phyloP scores from a whole-genome alignment of 2,113 vertebrate genomes.

The Indri indri region DNA sequence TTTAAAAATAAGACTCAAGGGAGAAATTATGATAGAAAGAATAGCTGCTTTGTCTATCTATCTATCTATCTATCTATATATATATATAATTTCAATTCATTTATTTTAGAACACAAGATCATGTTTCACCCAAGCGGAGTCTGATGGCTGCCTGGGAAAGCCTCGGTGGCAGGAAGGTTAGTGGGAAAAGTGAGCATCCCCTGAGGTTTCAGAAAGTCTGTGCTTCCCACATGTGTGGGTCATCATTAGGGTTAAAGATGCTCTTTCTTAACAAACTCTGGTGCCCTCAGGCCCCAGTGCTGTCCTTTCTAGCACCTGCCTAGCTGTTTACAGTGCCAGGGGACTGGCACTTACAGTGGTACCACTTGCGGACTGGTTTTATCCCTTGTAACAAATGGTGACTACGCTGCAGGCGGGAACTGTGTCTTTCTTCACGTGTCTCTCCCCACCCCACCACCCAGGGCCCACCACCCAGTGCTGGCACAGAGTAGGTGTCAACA shows the following conservation, averaged over 20 bases:
- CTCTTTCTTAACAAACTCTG: neutral
- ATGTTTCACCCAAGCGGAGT: neutral
- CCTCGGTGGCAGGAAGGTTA: neutral
- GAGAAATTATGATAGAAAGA: neutral
- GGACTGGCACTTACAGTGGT: neutral
- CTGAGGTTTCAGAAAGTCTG: neutral
- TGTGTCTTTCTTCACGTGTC: neutral
- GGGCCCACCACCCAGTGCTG: neutral
- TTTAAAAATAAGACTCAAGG: neutral
- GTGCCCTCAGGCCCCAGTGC: neutral
- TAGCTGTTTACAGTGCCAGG: neutral
- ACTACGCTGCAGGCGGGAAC: neutral
- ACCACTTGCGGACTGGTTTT: neutral
- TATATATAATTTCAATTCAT: neutral
- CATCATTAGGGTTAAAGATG: neutral
- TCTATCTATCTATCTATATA: neutral
- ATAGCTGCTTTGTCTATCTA: neutral
- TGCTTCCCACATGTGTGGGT: neutral
- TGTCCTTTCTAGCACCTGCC: neutral
- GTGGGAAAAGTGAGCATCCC: neutral
- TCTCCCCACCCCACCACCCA: neutral
- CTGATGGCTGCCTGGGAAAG: neutral
- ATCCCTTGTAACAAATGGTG: neutral
- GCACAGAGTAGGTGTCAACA: neutral
- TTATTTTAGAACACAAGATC: neutral